phyloP scores from a whole-genome alignment of 2,888 invertebrate genomes.

The Sphecodes monilicornis region DNA sequence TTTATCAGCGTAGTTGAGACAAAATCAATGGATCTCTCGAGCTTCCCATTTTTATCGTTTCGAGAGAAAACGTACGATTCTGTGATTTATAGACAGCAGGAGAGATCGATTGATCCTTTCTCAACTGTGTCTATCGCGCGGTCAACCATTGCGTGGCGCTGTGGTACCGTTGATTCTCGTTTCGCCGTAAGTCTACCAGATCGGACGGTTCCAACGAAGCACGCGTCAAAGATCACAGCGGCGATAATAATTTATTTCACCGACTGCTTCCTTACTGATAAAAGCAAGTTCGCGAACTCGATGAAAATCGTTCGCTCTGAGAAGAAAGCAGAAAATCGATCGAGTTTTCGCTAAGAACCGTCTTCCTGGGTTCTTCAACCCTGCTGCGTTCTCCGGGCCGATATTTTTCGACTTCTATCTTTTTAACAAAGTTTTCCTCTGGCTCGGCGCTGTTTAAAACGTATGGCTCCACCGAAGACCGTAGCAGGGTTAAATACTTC shows the following conservation, averaged over 20 bases:
- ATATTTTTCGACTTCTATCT: neutral
- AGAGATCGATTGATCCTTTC: constrained; percentile 7
- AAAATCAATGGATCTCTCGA: neutral
- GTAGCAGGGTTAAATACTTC: constrained; percentile 1
- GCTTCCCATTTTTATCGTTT: neutral
- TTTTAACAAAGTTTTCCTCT: neutral
- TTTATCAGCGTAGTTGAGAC: neutral
- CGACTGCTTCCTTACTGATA: constrained; percentile 21
- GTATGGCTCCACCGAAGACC: neutral
- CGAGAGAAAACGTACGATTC: neutral
- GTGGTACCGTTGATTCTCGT: constrained; percentile 62
- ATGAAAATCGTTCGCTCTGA: constrained; percentile 39
- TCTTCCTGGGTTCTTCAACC: constrained; percentile 10
- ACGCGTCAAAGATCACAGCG: constrained; percentile 24
- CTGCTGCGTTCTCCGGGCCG: neutral
- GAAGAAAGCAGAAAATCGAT: constrained; percentile 22
- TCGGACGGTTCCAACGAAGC: constrained; percentile 32
- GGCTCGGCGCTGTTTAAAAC: neutral
- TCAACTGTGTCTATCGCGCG: constrained; percentile 7
- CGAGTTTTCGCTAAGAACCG: neutral
- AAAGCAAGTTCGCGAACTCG: constrained; percentile 10
- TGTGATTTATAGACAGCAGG: neutral
- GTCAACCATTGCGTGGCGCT: constrained; percentile 4
- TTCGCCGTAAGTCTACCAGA: constrained; percentile 30
- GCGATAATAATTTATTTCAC: constrained; percentile 46